Conservation (phyloP, 2,113 vertebrate genomes). For the Proterorhinus semilunaris region DNA sequence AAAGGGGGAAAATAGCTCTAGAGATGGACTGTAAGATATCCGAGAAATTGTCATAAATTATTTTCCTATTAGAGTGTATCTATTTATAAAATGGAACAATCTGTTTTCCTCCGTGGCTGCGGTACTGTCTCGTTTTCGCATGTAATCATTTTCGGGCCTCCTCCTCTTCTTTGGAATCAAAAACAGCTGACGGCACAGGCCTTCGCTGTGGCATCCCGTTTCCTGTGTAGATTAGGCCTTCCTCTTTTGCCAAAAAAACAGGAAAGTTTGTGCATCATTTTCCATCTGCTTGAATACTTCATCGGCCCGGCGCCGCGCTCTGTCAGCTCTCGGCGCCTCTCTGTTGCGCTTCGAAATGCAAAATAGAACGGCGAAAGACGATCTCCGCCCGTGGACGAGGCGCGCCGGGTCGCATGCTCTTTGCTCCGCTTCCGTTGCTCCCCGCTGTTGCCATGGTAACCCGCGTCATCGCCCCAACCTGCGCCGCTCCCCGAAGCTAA, state of each 20-base stretch:
- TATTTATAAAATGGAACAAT: neutral
- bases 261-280: neutral
- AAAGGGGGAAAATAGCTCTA: no score
- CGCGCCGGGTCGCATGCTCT: neutral
- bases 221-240: neutral
- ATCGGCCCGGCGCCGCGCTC: neutral
- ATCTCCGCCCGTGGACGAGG: neutral
- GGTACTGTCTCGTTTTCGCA: neutral
- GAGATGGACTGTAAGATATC: no score
- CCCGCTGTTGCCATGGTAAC: conserved; percentile 2
- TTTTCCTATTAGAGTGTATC: neutral
- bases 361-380: neutral
- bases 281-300: neutral
- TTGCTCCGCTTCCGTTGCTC: neutral
- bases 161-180: neutral
- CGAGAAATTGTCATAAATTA: no score
- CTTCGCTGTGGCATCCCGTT: neutral
- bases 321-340: neutral
- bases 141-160: neutral
- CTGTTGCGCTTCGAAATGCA: neutral
- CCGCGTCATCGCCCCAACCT: neutral
- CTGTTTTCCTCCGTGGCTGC: neutral
- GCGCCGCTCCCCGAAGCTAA: conserved; percentile 6
- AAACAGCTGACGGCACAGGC: neutral
- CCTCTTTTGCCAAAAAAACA: neutral